Conservation (phyloP, 2,113 vertebrate genomes). For the Lanius ludovicianus region DNA sequence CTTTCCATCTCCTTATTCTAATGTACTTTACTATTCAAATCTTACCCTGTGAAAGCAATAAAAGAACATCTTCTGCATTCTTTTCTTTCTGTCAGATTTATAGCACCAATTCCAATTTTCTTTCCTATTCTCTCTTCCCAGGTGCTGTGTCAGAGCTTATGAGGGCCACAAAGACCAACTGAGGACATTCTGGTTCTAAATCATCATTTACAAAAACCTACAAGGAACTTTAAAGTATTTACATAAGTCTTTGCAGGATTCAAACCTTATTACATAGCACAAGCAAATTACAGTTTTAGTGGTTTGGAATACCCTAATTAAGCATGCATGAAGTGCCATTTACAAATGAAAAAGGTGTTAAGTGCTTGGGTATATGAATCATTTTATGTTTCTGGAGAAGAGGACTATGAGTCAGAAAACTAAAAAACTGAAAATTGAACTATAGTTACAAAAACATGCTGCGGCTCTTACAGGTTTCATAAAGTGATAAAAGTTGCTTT, state of each 20-base stretch:
- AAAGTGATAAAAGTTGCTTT: neutral
- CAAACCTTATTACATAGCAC: neutral
- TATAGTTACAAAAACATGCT: neutral
- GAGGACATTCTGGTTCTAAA: neutral
- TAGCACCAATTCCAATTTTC: neutral
- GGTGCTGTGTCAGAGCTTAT: neutral
- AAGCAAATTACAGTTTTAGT: slow-evolving; percentile 23
- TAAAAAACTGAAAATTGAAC: slow-evolving; percentile 9
- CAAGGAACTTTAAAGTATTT: neutral
- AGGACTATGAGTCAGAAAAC: slow-evolving; percentile 29
- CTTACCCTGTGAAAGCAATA: slow-evolving; percentile 13
- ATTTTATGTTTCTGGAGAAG: slow-evolving; percentile 25
- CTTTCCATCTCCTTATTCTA: slow-evolving; percentile 18
- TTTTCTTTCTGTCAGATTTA: slow-evolving; percentile 10
- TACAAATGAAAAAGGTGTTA: slow-evolving; percentile 37
- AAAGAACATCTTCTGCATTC: slow-evolving; percentile 15
- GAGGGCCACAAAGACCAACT: neutral
- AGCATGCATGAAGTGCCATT: slow-evolving; percentile 20
- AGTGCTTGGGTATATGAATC: slow-evolving; percentile 36
- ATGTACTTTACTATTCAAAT: slow-evolving; percentile 36
- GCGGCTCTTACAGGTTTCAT: neutral
- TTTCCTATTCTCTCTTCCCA: neutral
- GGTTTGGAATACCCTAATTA: slow-evolving; percentile 15
- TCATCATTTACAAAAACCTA: neutral
- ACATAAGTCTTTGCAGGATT: neutral